phyloP scores from a whole-genome alignment of 53 echinoderm and acorn worm species.

The Luidia sarsii region DNA sequence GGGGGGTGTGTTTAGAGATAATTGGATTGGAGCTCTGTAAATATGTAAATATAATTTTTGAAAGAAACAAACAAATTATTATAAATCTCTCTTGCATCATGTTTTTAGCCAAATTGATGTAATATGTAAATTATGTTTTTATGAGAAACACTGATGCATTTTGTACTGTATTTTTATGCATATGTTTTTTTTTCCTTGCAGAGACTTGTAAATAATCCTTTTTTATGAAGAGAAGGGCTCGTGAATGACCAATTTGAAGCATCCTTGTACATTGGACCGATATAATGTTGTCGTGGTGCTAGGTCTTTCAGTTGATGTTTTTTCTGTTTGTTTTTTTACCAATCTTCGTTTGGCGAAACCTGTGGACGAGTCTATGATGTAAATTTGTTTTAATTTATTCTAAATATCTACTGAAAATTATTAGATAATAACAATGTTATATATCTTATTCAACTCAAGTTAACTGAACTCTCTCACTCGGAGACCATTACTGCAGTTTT shows the following conservation, averaged over 20 bases:
- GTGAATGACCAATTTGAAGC: conserved; percentile 16
- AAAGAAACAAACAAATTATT: neutral
- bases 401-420: neutral
- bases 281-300: conserved; percentile 41
- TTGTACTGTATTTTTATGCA: conserved; percentile 54
- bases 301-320: no score
- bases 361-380: no score
- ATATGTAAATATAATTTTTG: conserved; percentile 26
- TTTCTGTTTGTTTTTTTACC: no score
- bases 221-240: conserved; percentile 45
- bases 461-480: neutral
- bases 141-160: conserved; percentile 7
- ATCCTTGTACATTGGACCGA: conserved; percentile 17
- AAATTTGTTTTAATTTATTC: no score
- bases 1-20: no score
- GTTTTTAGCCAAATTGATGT: conserved; percentile 44
- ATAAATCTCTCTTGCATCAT: neutral
- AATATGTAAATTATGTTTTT: conserved; percentile 35
- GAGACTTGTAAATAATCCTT: conserved; percentile 30
- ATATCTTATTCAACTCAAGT: conserved; percentile 7
- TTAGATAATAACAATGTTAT: neutral
- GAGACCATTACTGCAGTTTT: no score
- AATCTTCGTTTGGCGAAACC: no score
- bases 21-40: neutral
- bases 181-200: neutral